Conservation (phyloP, 1,140 invertebrate species). For the Leguminivora glycinivorella region DNA sequence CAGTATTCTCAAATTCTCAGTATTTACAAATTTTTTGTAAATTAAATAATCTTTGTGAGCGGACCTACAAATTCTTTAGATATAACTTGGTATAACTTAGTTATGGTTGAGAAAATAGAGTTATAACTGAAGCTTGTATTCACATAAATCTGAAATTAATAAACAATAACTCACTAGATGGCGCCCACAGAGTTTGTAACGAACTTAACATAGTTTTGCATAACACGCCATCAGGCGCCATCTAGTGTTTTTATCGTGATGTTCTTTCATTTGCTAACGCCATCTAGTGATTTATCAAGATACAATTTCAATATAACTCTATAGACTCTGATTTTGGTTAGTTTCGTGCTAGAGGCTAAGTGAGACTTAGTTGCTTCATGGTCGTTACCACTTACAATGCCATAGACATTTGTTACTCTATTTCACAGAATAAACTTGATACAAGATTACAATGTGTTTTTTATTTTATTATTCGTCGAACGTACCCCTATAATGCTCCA, state of each 20-base stretch:
- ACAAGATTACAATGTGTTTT: slow-evolving; percentile 5
- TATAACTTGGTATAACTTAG: background rate
- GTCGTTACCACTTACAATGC: slow-evolving; percentile 76
- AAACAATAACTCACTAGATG: background rate
- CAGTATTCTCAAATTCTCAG: too few relatives aligned
- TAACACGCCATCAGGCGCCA: too few relatives aligned
- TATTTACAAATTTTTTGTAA: too few relatives aligned
- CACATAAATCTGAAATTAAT: background rate
- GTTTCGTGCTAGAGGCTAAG: slow-evolving; percentile 59
- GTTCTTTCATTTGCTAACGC: too few relatives aligned
- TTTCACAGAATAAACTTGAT: slow-evolving; percentile 70
- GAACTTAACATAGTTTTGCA: too few relatives aligned
- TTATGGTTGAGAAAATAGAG: background rate
- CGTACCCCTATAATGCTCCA: too few relatives aligned
- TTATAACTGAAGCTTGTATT: background rate
- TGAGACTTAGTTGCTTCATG: slow-evolving; percentile 46
- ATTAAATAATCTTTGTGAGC: background rate
- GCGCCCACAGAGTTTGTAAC: too few relatives aligned
- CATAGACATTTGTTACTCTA: slow-evolving; percentile 70
- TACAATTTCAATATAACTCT: background rate
- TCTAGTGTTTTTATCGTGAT: too few relatives aligned
- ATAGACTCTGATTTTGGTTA: slow-evolving; percentile 15
- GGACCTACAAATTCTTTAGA: background rate
- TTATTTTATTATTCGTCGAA: background rate
- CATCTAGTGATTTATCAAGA: too few relatives aligned